Evolutionary conservation across 37 sponge, comb jelly and placozoan genomes (phyloP), one percentile per base, ranked within the genome.

Genomic region (Hexactinellida sp.): DNA sequence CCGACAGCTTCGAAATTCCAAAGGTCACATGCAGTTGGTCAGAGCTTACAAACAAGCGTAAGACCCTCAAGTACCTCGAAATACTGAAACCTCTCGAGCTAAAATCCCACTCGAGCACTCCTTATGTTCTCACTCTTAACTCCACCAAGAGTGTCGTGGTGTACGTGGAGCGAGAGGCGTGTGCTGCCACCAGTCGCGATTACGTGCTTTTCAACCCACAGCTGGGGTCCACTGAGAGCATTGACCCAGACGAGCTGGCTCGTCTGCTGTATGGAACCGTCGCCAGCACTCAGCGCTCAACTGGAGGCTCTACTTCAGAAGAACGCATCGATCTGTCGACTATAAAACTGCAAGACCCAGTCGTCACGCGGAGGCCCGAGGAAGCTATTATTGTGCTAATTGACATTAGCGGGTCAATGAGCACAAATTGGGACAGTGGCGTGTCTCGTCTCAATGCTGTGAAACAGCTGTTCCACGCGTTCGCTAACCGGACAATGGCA

Each of bases 301-400:
- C 28, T 63, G 76, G 76, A 25, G 76, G 76, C 34, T 7, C 19
- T 10, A 7, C 3, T 63, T 21, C 3, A 25, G 76, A 63, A 25
- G 76, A 10, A 25, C 21, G 13, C 3, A 63, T 63, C 5, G 76
- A 63, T n/a, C 13, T 63, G 34, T 63, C 76, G 3, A 63, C 76
- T 21, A 63, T 63, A 10, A 7, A n/a, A 21, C 76, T 63, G 13
- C 76, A 63, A 63, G 76, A 63, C 34, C 76, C 76, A 7, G 76
- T 82, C 21, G 63, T 87, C 25, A 87, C 83, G 25, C 83, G 83
- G 7, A 82, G 83, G 35, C 87, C 87, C 0, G 51, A 87, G 38
- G 87, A 87, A 82, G 87, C 87, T 0, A 87, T 87, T 35, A 30
- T 87, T 38, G 87, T 87, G 30, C n/a, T 87, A 1, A 30, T 87